Evolutionary conservation across 2,113 vertebrate species (phyloP).

Genomic region (Odontophorus gujanensis): DNA sequence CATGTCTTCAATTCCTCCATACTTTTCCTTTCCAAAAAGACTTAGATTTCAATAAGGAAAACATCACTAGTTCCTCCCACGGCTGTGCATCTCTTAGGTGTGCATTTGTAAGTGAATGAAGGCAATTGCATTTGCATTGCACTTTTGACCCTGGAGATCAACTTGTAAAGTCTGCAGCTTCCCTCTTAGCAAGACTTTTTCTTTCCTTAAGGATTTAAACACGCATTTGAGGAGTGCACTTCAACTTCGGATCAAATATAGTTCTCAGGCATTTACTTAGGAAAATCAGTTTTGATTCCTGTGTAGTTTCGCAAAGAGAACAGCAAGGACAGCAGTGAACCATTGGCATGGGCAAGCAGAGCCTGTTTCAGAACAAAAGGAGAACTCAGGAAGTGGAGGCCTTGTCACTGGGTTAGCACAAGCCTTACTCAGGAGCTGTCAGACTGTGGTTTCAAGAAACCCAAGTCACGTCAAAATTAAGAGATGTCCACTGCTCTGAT

Average conservation of each 20-base stretch:
- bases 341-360: not conserved
- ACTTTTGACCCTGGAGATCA: not conserved
- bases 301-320: not conserved
- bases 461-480: not conserved
- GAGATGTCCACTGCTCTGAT: not conserved
- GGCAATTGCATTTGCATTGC: not conserved
- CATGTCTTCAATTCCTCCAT: accelerated
- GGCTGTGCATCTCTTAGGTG: not conserved
- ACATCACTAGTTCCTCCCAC: not conserved
- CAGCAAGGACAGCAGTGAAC: not conserved
- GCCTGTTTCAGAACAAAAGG: not conserved
- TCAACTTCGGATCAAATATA: not conserved
- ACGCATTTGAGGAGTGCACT: not conserved
- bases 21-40: not conserved
- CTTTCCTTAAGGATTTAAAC: not conserved
- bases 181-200: not conserved
- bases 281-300: not conserved
- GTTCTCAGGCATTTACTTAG: not conserved
- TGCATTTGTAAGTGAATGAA: not conserved
- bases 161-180: not conserved
- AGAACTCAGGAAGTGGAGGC: not conserved
- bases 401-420: not conserved
- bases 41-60: not conserved
- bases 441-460: not conserved
- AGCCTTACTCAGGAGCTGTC: not conserved